Percentiles rank a stretch among this genome's conserved stretches.
Evolutionary conservation across 2,797 vertebrate genomes (phyloP).

Genomic region (Furcifer pardalis): DNA sequence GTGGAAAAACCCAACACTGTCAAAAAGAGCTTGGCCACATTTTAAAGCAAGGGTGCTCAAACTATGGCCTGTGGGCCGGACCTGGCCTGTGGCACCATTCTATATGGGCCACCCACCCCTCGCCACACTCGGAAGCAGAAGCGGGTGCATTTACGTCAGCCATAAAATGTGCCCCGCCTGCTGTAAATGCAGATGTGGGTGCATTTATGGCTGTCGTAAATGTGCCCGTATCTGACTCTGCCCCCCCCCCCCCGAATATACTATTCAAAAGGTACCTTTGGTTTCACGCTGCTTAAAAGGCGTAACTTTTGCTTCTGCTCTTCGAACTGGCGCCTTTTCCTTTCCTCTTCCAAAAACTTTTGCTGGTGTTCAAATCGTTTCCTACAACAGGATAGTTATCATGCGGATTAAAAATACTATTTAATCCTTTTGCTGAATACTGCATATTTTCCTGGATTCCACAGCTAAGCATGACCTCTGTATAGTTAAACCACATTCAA

Average conservation of each 20-base stretch:
- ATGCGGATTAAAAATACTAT: not conserved
- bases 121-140: no score
- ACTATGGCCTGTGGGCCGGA: no score
- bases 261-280: slow-evolving; percentile 81
- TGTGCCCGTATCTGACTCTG: no score
- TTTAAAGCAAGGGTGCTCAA: no score
- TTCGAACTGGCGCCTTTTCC: slow-evolving; percentile 96
- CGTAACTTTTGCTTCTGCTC: slow-evolving; percentile 98
- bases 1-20: not conserved
- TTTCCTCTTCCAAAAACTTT: slow-evolving; percentile 95
- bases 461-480: not conserved
- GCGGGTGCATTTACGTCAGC: no score
- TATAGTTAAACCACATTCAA: not conserved
- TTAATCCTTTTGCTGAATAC: not conserved
- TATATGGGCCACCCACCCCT: no score
- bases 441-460: not conserved
- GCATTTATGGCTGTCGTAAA: no score
- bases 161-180: no score
- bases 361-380: slow-evolving; percentile 97
- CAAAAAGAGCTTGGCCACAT: not conserved
- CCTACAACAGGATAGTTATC: slow-evolving; percentile 69
- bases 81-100: no score
- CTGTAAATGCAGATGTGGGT: no score
- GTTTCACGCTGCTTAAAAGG: slow-evolving; percentile 95
- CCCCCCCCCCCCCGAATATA: no score